A percentile compares a stretch with the other conserved stretches of the same genome.
phyloP scores from a whole-genome alignment of 2,113 vertebrate genomes.

The Cynopterus brachyotis region DNA sequence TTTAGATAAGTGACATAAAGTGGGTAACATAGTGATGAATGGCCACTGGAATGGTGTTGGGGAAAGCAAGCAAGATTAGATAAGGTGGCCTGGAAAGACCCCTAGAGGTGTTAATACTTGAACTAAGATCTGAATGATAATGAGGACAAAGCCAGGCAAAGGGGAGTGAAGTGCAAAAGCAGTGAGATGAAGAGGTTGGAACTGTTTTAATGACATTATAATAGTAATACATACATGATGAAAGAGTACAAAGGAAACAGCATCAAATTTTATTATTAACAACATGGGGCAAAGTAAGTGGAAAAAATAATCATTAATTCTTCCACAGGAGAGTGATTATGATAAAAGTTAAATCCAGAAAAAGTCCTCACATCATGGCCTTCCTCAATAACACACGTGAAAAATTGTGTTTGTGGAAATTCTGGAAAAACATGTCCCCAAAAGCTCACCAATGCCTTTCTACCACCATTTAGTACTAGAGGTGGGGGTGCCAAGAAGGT shows the following conservation, averaged over 20 bases:
- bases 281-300: not conserved
- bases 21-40: not conserved
- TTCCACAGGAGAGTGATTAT: constrained; percentile 30
- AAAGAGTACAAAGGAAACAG: not conserved
- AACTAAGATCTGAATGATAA: constrained; percentile 12
- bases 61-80: not conserved
- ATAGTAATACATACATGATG: not conserved
- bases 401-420: constrained; percentile 55
- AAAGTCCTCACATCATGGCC: not conserved
- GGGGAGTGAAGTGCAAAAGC: not conserved
- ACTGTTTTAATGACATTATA: not conserved
- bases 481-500: constrained; percentile 58
- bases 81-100: not conserved
- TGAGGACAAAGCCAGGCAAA: not conserved
- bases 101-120: not conserved
- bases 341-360: constrained; percentile 42
- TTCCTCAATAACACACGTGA: constrained; percentile 32
- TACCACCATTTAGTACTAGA: constrained; percentile 54
- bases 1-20: not conserved
- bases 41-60: not conserved
- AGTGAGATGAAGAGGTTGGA: not conserved
- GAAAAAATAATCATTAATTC: constrained; percentile 25
- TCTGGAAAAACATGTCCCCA: constrained; percentile 68
- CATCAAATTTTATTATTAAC: not conserved
- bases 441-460: constrained; percentile 45